Conservation (phyloP, 2,888 invertebrate genomes). For the Platerodrilus igneus region DNA sequence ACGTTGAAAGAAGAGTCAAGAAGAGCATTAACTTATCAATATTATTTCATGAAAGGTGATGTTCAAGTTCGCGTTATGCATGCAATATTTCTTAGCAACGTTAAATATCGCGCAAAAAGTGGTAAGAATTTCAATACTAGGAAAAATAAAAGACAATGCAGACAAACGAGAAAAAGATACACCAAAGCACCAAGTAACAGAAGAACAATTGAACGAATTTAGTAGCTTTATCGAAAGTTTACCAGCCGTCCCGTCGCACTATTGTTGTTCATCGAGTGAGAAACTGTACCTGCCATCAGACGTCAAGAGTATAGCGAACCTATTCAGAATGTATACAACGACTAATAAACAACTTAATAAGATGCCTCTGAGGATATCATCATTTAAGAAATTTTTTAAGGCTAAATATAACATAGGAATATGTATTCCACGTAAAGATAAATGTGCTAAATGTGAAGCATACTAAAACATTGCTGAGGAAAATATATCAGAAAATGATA, state of each 20-base stretch:
- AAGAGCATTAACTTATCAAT: slow-evolving; percentile 10
- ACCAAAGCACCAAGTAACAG: slow-evolving; percentile 13
- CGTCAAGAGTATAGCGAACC: too few species aligned
- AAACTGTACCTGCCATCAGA: slow-evolving; percentile 19
- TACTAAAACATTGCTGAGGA: too few species aligned
- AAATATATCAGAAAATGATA: too few species aligned
- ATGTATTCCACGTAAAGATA: too few species aligned
- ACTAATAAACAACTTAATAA: too few species aligned
- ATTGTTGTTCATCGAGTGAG: slow-evolving; percentile 14
- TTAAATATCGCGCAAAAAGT: slow-evolving; percentile 13
- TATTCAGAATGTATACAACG: too few species aligned
- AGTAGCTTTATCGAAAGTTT: slow-evolving; percentile 14
- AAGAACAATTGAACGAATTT: slow-evolving; percentile 15
- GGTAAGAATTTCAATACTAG: slow-evolving; percentile 14
- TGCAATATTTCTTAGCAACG: slow-evolving; percentile 13
- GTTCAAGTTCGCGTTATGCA: slow-evolving; percentile 12
- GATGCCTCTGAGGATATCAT: too few species aligned
- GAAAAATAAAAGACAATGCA: slow-evolving; percentile 15
- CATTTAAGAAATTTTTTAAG: too few species aligned
- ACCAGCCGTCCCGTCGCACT: slow-evolving; percentile 15
- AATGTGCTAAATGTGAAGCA: too few species aligned
- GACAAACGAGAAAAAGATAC: slow-evolving; percentile 14
- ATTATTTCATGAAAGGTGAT: slow-evolving; percentile 12
- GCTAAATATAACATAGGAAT: too few species aligned
- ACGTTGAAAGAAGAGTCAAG: too few species aligned